A percentile compares a stretch with the other conserved stretches of the same genome.
These are phyloP conservation scores for Falcaria lacertinaria DNA, from an alignment of 2,888 invertebrate species.

Conservation along the genomic window DNA sequence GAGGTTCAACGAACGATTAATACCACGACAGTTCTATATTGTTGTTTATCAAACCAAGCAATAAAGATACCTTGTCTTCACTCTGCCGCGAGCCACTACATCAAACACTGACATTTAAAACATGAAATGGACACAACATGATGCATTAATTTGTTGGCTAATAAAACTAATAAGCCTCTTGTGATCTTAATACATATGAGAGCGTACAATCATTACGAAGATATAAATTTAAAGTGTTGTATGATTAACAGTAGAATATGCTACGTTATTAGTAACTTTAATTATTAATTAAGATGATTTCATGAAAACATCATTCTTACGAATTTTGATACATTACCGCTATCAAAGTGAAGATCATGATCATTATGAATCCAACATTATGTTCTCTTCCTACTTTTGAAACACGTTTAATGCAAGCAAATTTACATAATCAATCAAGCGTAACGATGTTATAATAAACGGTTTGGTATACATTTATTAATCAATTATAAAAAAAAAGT, in stretches of 20 bases:
- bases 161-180: conserved; percentile 1
- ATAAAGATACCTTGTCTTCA: conserved; percentile 59
- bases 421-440: too few species aligned
- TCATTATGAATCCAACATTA: too few species aligned
- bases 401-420: too few species aligned
- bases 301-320: too few species aligned
- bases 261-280: too few species aligned
- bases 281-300: too few species aligned
- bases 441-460: too few species aligned
- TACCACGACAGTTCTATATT: conserved; percentile 54
- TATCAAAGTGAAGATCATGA: too few species aligned
- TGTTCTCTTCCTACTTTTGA: too few species aligned
- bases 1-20: conserved; percentile 62
- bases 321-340: too few species aligned
- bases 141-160: conserved; percentile 2
- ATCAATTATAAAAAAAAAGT: too few species aligned
- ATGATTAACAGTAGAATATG: not conserved
- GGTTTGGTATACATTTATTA: too few species aligned
- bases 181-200: not conserved
- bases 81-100: conserved; percentile 26
- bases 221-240: not conserved
- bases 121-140: conserved; percentile 2
- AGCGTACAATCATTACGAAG: not conserved
- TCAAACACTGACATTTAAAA: conserved; percentile 18
- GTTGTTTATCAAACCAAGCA: conserved; percentile 53